Conservation (phyloP, 92 coral and sea anemone species). For the Palythoa grandiflora region DNA sequence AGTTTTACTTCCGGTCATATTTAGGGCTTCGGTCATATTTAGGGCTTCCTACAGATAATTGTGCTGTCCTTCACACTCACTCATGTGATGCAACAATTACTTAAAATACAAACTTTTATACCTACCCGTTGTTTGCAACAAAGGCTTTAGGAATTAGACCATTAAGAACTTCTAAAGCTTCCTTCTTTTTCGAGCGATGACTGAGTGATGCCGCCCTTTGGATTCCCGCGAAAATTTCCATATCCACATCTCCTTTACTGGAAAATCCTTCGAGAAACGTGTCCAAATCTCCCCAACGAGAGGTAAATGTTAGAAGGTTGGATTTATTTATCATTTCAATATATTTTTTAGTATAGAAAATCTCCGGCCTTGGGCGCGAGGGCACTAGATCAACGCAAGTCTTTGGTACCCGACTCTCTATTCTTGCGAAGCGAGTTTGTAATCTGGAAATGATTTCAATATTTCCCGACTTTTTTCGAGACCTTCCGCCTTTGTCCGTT, state of each 20-base stretch:
- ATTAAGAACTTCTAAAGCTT: slow-evolving; percentile 18
- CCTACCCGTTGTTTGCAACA: neutral
- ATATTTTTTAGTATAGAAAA: slow-evolving; percentile 45
- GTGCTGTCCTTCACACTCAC: neutral
- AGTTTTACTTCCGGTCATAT: too few relatives aligned
- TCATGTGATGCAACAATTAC: neutral
- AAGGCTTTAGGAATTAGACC: slow-evolving; percentile 32
- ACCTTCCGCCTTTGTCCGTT: neutral
- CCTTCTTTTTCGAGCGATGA: slow-evolving; percentile 27
- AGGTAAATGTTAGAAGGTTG: slow-evolving; percentile 18
- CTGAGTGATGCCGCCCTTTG: slow-evolving; percentile 40
- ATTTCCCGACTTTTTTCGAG: slow-evolving; percentile 5
- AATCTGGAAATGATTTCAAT: slow-evolving; percentile 33
- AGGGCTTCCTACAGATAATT: too few relatives aligned
- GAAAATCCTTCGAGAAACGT: slow-evolving; percentile 39
- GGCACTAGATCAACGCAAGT: slow-evolving; percentile 33
- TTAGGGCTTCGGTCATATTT: too few relatives aligned
- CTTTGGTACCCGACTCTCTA: neutral
- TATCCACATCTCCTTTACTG: slow-evolving; percentile 23
- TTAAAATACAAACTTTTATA: neutral
- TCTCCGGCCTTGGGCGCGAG: slow-evolving; percentile 39
- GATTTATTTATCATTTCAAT: slow-evolving; percentile 49
- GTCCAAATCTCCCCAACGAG: slow-evolving; percentile 47
- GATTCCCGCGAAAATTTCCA: slow-evolving; percentile 51
- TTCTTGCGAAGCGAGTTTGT: slow-evolving; percentile 29